Evolutionary conservation across 2,888 invertebrate genomes (phyloP).

Genomic region (Brachynemurus nebulosus): DNA sequence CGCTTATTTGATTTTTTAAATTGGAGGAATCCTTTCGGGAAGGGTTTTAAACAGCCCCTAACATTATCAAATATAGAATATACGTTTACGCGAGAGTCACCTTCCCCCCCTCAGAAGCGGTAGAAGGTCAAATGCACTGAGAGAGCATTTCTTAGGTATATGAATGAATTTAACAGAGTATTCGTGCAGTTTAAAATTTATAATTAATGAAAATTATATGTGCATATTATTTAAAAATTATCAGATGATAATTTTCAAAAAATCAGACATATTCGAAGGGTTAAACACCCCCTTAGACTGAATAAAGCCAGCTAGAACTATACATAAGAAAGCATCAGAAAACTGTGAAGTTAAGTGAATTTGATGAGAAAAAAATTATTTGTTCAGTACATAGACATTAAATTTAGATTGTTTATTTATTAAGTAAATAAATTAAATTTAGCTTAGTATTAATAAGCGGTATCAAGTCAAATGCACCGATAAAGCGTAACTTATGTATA

Average conservation of each 20-base stretch:
- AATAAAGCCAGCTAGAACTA: not conserved
- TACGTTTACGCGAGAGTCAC: too few relatives aligned
- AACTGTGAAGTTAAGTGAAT: too few relatives aligned
- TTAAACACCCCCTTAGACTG: not conserved
- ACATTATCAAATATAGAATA: too few relatives aligned
- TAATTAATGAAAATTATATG: too few relatives aligned
- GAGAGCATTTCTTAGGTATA: not conserved
- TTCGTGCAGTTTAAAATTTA: not conserved
- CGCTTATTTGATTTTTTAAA: too few relatives aligned
- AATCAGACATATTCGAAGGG: not conserved
- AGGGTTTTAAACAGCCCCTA: too few relatives aligned
- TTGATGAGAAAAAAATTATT: too few relatives aligned
- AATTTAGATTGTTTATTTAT: not conserved
- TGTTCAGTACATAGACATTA: not conserved
- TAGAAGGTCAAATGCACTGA: constrained; percentile 1
- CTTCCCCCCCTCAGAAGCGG: constrained; percentile 2
- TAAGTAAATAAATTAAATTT: not conserved
- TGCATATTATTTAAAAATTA: too few relatives aligned
- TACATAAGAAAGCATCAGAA: too few relatives aligned
- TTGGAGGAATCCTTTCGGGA: too few relatives aligned
- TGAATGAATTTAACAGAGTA: not conserved
- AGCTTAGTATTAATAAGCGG: too few relatives aligned
- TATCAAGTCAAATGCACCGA: not conserved
- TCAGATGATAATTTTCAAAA: not conserved
- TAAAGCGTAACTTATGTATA: not conserved